Evolutionary conservation across 2,888 invertebrate species (phyloP), one percentile per base, ranked within the genome.

Genomic region (Yponomeuta sedellus): DNA sequence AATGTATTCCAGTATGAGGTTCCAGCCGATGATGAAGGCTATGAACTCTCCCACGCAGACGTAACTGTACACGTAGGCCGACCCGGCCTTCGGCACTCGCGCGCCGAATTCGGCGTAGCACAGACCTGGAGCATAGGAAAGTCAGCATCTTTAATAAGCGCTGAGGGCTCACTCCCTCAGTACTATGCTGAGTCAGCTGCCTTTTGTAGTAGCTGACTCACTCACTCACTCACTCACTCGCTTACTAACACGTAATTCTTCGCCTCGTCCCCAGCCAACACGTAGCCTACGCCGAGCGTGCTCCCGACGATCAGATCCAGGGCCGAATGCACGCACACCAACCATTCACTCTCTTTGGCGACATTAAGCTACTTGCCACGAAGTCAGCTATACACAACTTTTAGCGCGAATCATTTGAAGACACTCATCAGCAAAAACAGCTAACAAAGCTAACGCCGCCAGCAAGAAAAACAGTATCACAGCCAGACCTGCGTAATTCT

Each of bases 81-180:
- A 97, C 5, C 98, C 97, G 0, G 97, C 97, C 77, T 95, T 95
- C 0, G 97, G 97, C 0, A 97, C 97, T 68, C 97, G 90, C 0
- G 97, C 96, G 0, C 97, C 97, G 81, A 97, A 97, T 85, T 98
- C 98, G 0, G 97, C 97, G 81, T 97, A 98, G 78, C 97, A 97
- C 0, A 97, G 86, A n/a, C 94, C 95, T 95, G 80, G 19, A 44
- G 19, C 19, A 61, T 5, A 28, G 34, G 6, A n/a, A 19, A 5
- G 10, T 20, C 57, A 12, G 1, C 56, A 25, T 5, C 1, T 25
- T 25, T n/a, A n/a, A n/a, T n/a, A n/a, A n/a, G n/a, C n/a, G n/a
- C n/a, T n/a, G n/a, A n/a, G n/a, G n/a, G n/a, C n/a, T n/a, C n/a
- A n/a, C n/a, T n/a, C n/a, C n/a, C n/a, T n/a, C n/a, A n/a, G n/a